Conservation (phyloP, 2,113 vertebrate species). For the Callocephalon fimbriatum region DNA sequence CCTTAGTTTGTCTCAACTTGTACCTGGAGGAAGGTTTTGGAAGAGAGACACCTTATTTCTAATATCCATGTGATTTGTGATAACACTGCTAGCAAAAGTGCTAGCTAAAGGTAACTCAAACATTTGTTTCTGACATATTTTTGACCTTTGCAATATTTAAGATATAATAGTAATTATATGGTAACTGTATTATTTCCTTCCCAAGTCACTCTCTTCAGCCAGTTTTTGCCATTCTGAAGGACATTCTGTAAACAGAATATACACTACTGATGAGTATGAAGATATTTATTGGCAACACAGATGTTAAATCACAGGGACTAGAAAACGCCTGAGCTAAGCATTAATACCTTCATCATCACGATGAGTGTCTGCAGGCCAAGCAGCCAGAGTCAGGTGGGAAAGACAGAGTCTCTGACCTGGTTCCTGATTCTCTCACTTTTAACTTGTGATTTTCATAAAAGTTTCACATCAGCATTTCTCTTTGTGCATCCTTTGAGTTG, state of each 20-base stretch:
- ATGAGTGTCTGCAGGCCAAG: background rate
- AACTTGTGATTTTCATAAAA: background rate
- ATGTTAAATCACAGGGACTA: background rate
- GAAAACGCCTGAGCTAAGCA: background rate
- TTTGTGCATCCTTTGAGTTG: background rate
- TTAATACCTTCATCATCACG: rapidly evolving
- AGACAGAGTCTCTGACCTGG: background rate
- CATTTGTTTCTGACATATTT: background rate
- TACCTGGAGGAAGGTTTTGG: background rate
- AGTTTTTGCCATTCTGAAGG: background rate
- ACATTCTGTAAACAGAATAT: background rate
- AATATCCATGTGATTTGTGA: rapidly evolving
- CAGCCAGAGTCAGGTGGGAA: background rate
- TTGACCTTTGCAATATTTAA: background rate
- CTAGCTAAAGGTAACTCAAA: background rate
- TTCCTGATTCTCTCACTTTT: background rate
- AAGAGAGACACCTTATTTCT: background rate
- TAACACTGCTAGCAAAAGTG: background rate
- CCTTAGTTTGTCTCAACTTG: background rate
- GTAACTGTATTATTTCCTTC: background rate
- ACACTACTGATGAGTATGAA: background rate
- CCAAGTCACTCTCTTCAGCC: background rate
- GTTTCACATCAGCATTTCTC: background rate
- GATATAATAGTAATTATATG: background rate
- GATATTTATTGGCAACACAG: background rate